Base-by-base conservation (phyloP, 2,888 invertebrate species). In the Rapana venosa region DNA sequence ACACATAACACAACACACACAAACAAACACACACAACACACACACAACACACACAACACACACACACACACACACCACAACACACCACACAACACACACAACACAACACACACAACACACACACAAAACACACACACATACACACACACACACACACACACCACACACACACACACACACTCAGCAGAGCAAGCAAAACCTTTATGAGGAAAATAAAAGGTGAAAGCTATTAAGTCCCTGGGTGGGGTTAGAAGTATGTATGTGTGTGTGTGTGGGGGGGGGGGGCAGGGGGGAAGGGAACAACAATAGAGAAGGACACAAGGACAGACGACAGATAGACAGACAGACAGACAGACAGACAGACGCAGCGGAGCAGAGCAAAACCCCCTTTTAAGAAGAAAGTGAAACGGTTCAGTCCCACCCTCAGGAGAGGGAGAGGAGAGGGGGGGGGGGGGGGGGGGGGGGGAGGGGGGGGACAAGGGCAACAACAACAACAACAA, bases 81-180 rank as follows among this genome's bases (percentile, higher is more conserved):
- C n/a, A n/a, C n/a, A n/a, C n/a, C n/a, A n/a, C n/a, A n/a, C n/a
- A n/a, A n/a, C n/a, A n/a, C n/a, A n/a, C n/a, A n/a, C n/a, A n/a
- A n/a, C n/a, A n/a, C n/a, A n/a, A n/a, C 66, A 66, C 66, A 66
- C 66, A 66, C 66, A n/a, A 66, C 66, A 66, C 17, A 66, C 66
- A 66, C 66, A 66, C 66, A 66, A 66, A 2, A 66, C 66, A 66
- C 66, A 66, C 26, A 66, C 66, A 66, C 66, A 66, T 13, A 66
- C 66, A 79, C 79, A 79, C 79, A 79, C 30, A 79, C 79, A 79
- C 79, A 79, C 79, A 79, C 30, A 79, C 79, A 79, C 79, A 79
- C n/a, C 79, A 79, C 79, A 79, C 79, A 79, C 79, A 79, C 79
- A 79, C 79, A 79, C 79, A 79, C 79, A 79, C 1, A 79, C 79